Evolutionary conservation across 2,888 invertebrate species (phyloP), one percentile per base, ranked within the genome.

Genomic region (Sarcophaga variegata): DNA sequence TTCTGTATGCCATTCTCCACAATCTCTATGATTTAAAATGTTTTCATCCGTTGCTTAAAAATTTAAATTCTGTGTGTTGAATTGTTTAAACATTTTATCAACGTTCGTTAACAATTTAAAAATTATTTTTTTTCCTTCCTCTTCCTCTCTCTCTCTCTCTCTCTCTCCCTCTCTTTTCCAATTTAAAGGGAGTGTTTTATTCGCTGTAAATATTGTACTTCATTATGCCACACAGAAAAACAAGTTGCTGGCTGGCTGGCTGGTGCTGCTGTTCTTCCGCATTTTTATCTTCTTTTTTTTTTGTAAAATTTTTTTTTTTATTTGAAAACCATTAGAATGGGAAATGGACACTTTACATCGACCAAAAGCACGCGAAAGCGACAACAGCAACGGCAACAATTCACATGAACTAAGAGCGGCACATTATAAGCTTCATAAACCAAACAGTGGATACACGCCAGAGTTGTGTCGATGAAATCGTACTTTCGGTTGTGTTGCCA

Each of bases 301-400:
- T 22, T 22, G 4, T 71, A 22, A 71, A 59, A n/a, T n/a, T n/a
- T 2, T 2, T 37, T 47, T 14, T 14, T 85, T 71, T 77, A 78
- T 81, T 78, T 85, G 77, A 78, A 81, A 81, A 66, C 72, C 80
- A 85, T 85, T 85, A 81, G 77, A 85, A 72, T 63, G 77, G 81
- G 81, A 81, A 85, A 85, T 77, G 77, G 74, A 81, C 67, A 81
- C 81, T 74, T 77, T 63, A 67, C 54, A 60, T 37, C 10, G 67
- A 60, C 27, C 59, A 64, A 45, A 72, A 25, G 11, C 49, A 25
- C 54, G 54, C 12, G 17, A 54, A 4, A 54, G 17, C 17, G 54
- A 54, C 54, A 54, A 71, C 71, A 71, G 49, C 54, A 54, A 71
- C 12, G 60, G 17, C 8, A 47, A 62, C 60, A 67, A 47, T 47